A percentile compares a stretch with the other conserved stretches of the same genome.
These are phyloP conservation scores for Eremobia ochroleuca DNA, from an alignment of 2,888 invertebrate species.

Conservation along the genomic window DNA sequence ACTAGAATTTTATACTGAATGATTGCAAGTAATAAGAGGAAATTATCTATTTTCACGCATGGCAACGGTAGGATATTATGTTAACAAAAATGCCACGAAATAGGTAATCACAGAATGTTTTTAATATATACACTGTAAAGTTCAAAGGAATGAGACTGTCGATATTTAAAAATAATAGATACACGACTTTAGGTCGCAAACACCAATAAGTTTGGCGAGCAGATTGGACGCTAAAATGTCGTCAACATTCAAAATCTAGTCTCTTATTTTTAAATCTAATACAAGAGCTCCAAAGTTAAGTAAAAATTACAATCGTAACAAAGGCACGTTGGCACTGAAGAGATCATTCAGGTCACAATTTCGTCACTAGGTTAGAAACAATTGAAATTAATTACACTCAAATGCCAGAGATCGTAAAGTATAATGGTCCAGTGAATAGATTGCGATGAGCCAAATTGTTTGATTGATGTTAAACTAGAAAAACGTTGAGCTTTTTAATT, in stretches of 20 bases:
- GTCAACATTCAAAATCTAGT: too few relatives aligned
- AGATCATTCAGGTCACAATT: neutral
- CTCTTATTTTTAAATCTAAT: too few relatives aligned
- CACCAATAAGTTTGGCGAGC: too few relatives aligned
- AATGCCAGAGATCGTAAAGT: neutral
- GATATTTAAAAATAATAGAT: neutral
- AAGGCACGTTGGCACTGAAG: neutral
- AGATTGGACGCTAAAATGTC: too few relatives aligned
- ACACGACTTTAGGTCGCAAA: too few relatives aligned
- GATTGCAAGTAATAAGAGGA: neutral
- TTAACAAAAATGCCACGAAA: neutral
- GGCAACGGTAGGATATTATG: neutral
- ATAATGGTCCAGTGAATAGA: constrained; percentile 17
- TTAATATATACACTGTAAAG: too few relatives aligned
- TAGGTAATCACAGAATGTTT: too few relatives aligned
- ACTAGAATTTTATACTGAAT: neutral
- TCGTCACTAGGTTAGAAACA: neutral
- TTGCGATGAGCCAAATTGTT: neutral
- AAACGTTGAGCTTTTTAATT: neutral
- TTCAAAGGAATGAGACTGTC: too few relatives aligned
- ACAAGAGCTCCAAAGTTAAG: too few relatives aligned
- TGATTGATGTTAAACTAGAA: neutral
- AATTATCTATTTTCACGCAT: constrained; percentile 3
- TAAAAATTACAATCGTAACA: neutral
- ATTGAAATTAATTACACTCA: constrained; percentile 10